Percentiles rank a stretch among this genome's conserved stretches.
phyloP scores from a whole-genome alignment of 2,113 vertebrate species.

The Hyperopisus bebe region DNA sequence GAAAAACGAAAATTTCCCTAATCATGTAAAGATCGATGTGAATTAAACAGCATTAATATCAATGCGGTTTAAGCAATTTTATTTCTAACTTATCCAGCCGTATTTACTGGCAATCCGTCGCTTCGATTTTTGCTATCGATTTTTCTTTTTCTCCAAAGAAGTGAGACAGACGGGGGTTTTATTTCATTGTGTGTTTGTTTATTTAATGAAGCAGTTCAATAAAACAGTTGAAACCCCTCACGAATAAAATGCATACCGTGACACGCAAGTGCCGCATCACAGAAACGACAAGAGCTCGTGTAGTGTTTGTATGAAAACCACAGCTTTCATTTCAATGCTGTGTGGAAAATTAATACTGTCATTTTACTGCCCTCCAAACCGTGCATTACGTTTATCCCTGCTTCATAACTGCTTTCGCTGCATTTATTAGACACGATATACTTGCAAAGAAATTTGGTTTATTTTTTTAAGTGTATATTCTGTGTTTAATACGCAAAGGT shows the following conservation, averaged over 20 bases:
- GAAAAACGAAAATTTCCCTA: neutral
- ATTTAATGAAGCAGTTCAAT: slow-evolving; percentile 12
- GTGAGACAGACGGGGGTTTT: neutral
- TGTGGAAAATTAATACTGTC: neutral
- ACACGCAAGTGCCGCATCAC: neutral
- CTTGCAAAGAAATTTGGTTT: neutral
- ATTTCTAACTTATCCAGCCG: neutral
- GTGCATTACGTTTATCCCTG: neutral
- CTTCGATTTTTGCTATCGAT: slow-evolving; percentile 11
- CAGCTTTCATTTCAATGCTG: neutral
- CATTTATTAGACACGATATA: neutral
- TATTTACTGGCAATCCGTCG: neutral
- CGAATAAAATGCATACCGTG: neutral
- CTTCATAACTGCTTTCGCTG: neutral
- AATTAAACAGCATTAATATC: neutral
- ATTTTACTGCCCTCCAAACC: neutral
- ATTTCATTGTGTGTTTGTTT: slow-evolving; percentile 13
- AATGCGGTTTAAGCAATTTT: neutral
- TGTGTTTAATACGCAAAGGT: neutral
- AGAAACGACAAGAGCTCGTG: neutral
- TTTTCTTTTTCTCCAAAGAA: slow-evolving; percentile 1
- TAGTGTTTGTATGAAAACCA: neutral
- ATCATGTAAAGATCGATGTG: neutral
- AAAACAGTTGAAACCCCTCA: neutral
- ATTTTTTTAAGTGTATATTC: neutral